Percentiles rank a stretch among this genome's conserved stretches.
Evolutionary conservation across 2,797 vertebrate species (phyloP).

Genomic region (Spea hammondii): DNA sequence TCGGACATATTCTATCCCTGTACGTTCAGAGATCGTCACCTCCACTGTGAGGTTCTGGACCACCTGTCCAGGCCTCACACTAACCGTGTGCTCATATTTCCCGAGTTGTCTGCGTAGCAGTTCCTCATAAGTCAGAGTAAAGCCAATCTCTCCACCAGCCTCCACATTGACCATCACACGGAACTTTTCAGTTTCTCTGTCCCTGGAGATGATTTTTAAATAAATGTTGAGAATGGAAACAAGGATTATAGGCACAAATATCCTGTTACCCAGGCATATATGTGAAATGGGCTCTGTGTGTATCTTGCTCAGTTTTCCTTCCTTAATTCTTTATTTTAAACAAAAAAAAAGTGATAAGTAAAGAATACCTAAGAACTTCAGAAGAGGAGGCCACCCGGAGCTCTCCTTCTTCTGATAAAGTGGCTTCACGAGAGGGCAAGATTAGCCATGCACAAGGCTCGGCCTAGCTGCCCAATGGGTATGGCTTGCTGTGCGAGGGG

Average conservation of each 20-base stretch:
- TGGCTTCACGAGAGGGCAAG: too few species aligned
- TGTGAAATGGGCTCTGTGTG: too few species aligned
- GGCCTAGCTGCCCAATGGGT: too few species aligned
- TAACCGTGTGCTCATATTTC: conserved; percentile 74
- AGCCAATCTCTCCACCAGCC: conserved; percentile 67
- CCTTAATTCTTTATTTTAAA: too few species aligned
- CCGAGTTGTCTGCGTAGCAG: conserved; percentile 73
- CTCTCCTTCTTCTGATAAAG: too few species aligned
- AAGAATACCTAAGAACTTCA: too few species aligned
- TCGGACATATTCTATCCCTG: conserved; percentile 73
- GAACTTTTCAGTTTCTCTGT: conserved; percentile 80
- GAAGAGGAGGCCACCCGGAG: too few species aligned
- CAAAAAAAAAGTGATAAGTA: too few species aligned
- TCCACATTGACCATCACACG: conserved; percentile 76
- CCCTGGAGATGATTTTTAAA: conserved; percentile 59
- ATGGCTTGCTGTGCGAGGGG: too few species aligned
- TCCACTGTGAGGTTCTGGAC: conserved; percentile 77
- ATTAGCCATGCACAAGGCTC: too few species aligned
- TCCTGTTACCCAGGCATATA: too few species aligned
- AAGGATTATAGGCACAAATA: neutral
- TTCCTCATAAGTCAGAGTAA: conserved; percentile 77
- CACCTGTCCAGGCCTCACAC: conserved; percentile 70
- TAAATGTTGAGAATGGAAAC: neutral
- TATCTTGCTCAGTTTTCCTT: too few species aligned
- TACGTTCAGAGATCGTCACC: conserved; percentile 73